A percentile compares a stretch with the other conserved stretches of the same genome.
phyloP scores from a whole-genome alignment of 2,113 vertebrate genomes.

The Craseonycteris thonglongyai region DNA sequence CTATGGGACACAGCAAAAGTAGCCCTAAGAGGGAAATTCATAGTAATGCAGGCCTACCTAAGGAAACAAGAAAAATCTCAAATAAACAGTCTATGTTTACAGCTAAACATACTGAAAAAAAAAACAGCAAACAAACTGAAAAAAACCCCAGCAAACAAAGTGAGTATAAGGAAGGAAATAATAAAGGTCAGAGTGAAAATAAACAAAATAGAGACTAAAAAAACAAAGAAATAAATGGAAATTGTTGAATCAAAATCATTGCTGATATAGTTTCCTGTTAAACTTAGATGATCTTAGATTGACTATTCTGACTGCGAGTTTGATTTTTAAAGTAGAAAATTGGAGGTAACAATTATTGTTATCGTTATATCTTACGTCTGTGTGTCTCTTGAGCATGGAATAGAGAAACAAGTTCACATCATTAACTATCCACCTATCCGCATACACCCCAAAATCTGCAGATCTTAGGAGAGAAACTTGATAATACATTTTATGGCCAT shows the following conservation, averaged over 20 bases:
- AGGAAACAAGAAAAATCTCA: too few species aligned
- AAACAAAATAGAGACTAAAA: too few species aligned
- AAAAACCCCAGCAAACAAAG: too few species aligned
- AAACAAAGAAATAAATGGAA: too few species aligned
- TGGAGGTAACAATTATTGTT: background rate
- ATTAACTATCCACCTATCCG: rapidly evolving
- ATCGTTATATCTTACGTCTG: background rate
- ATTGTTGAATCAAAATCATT: background rate
- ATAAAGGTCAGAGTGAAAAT: too few species aligned
- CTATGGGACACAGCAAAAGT: too few species aligned
- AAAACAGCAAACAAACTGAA: too few species aligned
- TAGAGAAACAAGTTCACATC: background rate
- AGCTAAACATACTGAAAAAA: too few species aligned
- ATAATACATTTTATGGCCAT: background rate
- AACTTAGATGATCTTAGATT: background rate
- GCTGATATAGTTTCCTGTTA: background rate
- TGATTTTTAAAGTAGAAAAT: background rate
- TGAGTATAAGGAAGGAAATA: too few species aligned
- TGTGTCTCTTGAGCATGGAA: background rate
- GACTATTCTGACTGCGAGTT: background rate
- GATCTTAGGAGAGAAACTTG: background rate
- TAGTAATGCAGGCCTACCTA: too few species aligned
- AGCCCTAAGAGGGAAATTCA: too few species aligned
- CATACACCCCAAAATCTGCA: background rate
- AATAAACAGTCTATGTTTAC: too few species aligned